These are phyloP conservation scores for Pissodes strobi DNA, from an alignment of 1,140 invertebrate species.

Conservation along the genomic window DNA sequence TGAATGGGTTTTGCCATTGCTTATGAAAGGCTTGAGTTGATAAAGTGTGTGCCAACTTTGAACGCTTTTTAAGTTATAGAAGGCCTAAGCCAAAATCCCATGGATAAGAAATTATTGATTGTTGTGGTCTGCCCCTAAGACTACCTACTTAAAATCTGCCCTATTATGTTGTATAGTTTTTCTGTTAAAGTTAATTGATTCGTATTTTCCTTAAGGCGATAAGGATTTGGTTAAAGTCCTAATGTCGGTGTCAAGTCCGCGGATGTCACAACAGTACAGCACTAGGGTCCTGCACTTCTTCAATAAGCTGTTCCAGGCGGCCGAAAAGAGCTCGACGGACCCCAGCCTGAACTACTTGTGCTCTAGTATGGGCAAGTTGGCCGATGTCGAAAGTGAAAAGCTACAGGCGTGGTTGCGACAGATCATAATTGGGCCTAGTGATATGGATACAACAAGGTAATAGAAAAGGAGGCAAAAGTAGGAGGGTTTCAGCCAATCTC, in stretches of 20 bases:
- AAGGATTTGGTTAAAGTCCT: conserved; percentile 72
- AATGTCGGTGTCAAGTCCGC: conserved; percentile 70
- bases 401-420: conserved; percentile 73
- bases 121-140: too few species aligned
- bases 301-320: conserved; percentile 76
- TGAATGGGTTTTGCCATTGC: too few species aligned
- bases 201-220: conserved; percentile 42
- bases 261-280: conserved; percentile 72
- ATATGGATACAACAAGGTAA: conserved; percentile 6
- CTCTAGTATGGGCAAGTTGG: conserved; percentile 68
- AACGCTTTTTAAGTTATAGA: too few species aligned
- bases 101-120: too few species aligned
- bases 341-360: conserved; percentile 72
- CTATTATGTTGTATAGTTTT: too few species aligned
- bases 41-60: too few species aligned
- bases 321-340: conserved; percentile 62
- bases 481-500: too few species aligned
- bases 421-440: conserved; percentile 65
- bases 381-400: conserved; percentile 66
- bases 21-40: too few species aligned
- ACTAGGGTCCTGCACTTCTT: conserved; percentile 81
- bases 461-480: too few species aligned
- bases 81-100: too few species aligned
- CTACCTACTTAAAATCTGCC: too few species aligned
- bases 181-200: too few species aligned